These are phyloP conservation scores for Sternarchorhynchus goeldii DNA, from an alignment of 2,797 vertebrate species.

Conservation along the genomic window DNA sequence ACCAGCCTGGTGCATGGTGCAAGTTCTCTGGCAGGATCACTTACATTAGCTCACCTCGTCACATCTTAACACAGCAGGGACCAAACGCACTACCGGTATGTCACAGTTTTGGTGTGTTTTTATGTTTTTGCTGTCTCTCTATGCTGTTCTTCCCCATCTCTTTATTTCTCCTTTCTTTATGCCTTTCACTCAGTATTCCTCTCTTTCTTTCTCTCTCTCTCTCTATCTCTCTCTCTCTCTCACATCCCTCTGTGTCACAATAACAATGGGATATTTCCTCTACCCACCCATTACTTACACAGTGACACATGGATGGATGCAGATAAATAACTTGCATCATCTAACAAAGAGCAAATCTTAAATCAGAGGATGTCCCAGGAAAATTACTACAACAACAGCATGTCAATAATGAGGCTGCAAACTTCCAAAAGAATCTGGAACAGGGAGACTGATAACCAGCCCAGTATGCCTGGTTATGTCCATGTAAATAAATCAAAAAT, in stretches of 20 bases:
- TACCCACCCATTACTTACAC: conserved; percentile 30
- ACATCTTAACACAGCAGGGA: conserved; percentile 1
- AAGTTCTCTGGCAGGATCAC: conserved; percentile 23
- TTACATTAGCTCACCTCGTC: conserved; percentile 28
- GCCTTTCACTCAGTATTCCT: not conserved
- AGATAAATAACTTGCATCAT: conserved; percentile 35
- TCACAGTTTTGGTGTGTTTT: not conserved
- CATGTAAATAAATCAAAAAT: conserved; percentile 78
- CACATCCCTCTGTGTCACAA: conserved; percentile 1
- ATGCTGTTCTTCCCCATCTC: not conserved
- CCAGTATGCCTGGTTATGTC: conserved; percentile 73
- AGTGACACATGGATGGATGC: conserved; percentile 34
- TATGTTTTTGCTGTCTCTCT: not conserved
- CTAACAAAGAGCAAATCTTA: conserved; percentile 52
- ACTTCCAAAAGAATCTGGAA: conserved; percentile 65
- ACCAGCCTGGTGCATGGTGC: conserved; percentile 15
- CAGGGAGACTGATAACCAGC: conserved; percentile 53
- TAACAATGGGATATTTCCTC: conserved; percentile 3
- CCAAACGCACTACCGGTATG: not conserved
- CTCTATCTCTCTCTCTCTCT: not conserved
- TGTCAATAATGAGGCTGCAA: conserved; percentile 75
- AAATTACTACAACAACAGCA: conserved; percentile 64
- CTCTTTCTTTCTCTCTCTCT: not conserved
- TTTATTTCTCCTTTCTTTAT: not conserved
- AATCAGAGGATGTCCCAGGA: conserved; percentile 55